These are phyloP conservation scores for Charadrius vociferus DNA, from an alignment of 2,113 vertebrate genomes.

Conservation along the genomic window DNA sequence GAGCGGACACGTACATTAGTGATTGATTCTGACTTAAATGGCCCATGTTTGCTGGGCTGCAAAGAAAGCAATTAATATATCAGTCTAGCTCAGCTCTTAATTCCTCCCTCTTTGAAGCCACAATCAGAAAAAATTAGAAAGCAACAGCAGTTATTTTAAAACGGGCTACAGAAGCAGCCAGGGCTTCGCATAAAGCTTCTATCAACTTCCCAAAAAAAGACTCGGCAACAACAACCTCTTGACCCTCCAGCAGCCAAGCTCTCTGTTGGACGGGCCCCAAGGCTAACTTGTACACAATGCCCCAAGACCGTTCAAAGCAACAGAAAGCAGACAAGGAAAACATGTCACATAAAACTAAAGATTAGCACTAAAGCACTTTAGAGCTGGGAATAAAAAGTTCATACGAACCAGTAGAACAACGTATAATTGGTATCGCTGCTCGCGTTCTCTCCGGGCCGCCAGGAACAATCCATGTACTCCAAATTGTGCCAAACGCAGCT, in stretches of 20 bases:
- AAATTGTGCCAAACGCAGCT: conserved; percentile 57
- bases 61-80: not conserved
- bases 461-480: conserved; percentile 49
- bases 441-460: conserved; percentile 33
- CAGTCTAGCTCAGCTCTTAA: not conserved
- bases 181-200: not conserved
- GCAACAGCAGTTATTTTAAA: not conserved
- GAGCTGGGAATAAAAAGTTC: not conserved
- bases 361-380: not conserved
- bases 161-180: not conserved
- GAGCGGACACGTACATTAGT: not conserved
- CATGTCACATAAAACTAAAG: not conserved
- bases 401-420: conserved; percentile 61
- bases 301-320: not conserved
- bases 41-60: not conserved
- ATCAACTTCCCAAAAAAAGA: not conserved
- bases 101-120: not conserved
- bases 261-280: not conserved
- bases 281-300: not conserved
- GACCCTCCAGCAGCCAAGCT: not conserved
- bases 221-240: not conserved
- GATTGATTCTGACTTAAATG: not conserved
- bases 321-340: not conserved
- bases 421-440: conserved; percentile 31
- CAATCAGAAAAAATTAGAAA: not conserved